phyloP scores from a whole-genome alignment of 1,140 invertebrate genomes.

The Zaprionus gabonicus region DNA sequence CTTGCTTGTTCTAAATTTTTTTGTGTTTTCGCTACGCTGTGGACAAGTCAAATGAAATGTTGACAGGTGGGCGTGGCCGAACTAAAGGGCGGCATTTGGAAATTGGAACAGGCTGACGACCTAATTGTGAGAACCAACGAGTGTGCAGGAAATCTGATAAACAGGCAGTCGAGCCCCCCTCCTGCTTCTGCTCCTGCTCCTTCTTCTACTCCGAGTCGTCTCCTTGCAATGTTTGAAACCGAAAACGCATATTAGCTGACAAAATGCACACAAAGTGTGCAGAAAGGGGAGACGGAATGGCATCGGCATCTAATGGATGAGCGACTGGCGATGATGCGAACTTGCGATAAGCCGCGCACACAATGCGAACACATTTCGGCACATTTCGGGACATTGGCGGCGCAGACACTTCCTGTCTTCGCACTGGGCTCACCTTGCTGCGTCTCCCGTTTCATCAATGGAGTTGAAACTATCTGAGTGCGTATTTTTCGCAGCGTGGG shows the following conservation, averaged over 20 bases:
- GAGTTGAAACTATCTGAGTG: conserved; percentile 1
- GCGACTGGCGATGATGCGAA: conserved; percentile 37
- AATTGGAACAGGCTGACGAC: conserved; percentile 47
- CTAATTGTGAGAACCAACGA: conserved; percentile 57
- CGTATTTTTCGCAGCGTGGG: conserved; percentile 61
- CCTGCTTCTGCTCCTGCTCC: neutral
- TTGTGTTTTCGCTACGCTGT: conserved; percentile 2
- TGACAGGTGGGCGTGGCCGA: conserved; percentile 66
- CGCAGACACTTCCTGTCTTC: conserved; percentile 64
- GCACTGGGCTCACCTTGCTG: neutral
- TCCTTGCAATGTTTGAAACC: conserved; percentile 54
- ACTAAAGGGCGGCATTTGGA: conserved; percentile 33
- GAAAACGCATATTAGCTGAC: conserved; percentile 64
- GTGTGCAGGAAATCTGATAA: conserved; percentile 60
- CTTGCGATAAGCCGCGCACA: conserved; percentile 54
- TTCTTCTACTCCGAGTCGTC: neutral
- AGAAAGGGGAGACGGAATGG: neutral
- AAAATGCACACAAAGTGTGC: conserved; percentile 19
- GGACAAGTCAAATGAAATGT: conserved; percentile 60
- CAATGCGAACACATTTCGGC: conserved; percentile 54
- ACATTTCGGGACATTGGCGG: conserved; percentile 49
- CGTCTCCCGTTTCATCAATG: conserved; percentile 76
- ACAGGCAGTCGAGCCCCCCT: neutral
- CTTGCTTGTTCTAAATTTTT: conserved; percentile 20
- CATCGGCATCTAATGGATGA: conserved; percentile 56